Base-by-base conservation (phyloP, 2,113 vertebrate species). In the Proterorhinus semilunaris region DNA sequence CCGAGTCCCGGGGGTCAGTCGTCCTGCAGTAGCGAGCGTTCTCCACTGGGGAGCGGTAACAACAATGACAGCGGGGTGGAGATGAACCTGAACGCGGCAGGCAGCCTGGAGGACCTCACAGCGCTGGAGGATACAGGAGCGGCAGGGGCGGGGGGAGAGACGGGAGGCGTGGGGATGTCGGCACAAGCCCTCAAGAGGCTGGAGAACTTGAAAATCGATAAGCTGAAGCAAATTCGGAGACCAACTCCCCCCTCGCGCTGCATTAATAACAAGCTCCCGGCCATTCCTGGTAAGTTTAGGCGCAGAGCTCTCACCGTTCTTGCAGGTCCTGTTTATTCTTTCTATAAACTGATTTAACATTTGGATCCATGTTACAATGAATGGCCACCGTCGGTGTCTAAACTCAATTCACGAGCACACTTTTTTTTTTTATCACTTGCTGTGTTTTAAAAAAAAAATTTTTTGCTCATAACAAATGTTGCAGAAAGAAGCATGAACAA, bases 11-110 rank as follows among this genome's bases (percentile, higher is more conserved):
- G 97, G 0, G 96, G 94, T 65, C 96, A 98, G 47, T 99, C 97
- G 0, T 98, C 98, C 0, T 98, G 98, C 90, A 99, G 97, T 91
- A 99, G 97, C 0, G 98, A 97, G 79, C 95, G 92, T 47, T 99
- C 98, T 0, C 96, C 97, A 0, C 92, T 98, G 6, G 96, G 96
- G 74, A 98, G 96, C 42, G 91, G 95, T 69, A 96, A 97, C 88
- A 99, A 99, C 88, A 99, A 98, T 0, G 97, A 99, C 89, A 99
- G 97, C 0, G 97, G 97, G 0, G 97, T 99, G 74, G 97, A 99
- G 90, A 98, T 99, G 97, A 93, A 96, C 0, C 93, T 95, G 8
- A 98, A 97, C 0, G 91, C 94, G 0, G 94, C 96, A 0, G 96
- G 96, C 48, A 99, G 97, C 82, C 94, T 95, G 6, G 97, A 99